Evolutionary conservation across 1,140 invertebrate genomes (phyloP).

Genomic region (Rhizoglyphus robini): DNA sequence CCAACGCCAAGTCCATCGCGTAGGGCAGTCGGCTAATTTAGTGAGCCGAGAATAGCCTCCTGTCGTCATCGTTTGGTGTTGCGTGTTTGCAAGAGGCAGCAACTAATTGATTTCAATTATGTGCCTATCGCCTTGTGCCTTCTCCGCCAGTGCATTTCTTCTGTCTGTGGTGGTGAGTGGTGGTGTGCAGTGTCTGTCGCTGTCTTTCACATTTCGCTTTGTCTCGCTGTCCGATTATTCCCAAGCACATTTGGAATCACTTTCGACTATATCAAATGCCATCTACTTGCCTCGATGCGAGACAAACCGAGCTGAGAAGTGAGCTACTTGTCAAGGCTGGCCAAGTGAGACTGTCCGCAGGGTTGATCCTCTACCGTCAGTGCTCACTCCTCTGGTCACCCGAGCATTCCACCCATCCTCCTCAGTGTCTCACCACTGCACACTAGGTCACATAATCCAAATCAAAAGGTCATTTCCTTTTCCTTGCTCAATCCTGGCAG

Average conservation of each 20-base stretch:
- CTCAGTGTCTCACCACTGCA: neutral
- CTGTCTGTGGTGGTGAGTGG: too few relatives aligned
- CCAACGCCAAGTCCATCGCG: too few relatives aligned
- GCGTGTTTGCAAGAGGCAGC: too few relatives aligned
- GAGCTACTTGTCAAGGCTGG: too few relatives aligned
- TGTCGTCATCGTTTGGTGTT: too few relatives aligned
- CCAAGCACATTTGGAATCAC: slow-evolving; percentile 7
- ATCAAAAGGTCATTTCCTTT: neutral
- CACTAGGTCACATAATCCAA: neutral
- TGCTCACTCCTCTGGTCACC: neutral
- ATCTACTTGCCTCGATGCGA: neutral
- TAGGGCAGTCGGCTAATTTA: too few relatives aligned
- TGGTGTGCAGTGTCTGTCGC: too few relatives aligned
- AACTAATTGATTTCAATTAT: neutral
- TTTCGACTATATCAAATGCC: slow-evolving; percentile 7
- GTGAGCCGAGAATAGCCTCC: too few relatives aligned
- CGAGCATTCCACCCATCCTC: neutral
- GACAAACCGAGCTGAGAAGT: neutral
- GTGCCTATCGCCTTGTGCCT: neutral
- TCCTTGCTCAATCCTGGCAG: too few relatives aligned
- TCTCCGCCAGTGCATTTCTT: too few relatives aligned
- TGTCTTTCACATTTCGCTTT: neutral
- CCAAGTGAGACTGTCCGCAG: too few relatives aligned
- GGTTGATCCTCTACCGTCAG: too few relatives aligned
- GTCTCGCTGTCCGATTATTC: neutral